phyloP scores from a whole-genome alignment of 2,797 vertebrate species.

The Sebastes paucispinis region DNA sequence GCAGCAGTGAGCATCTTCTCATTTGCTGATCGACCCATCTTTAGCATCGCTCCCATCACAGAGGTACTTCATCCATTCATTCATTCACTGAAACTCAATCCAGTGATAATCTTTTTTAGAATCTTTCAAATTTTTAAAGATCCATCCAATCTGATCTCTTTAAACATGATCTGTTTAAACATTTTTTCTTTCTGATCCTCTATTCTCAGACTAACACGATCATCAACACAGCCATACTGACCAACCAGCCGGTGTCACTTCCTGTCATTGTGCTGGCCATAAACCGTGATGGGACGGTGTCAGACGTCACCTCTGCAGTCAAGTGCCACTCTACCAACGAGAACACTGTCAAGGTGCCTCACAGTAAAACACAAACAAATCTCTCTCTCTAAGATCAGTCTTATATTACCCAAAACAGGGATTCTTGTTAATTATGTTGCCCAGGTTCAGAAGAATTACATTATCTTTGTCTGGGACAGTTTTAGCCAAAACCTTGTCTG shows the following conservation, averaged over 20 bases:
- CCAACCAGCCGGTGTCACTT: conserved; percentile 71
- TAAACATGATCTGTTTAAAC: background rate
- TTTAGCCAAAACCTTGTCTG: background rate
- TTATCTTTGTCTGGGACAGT: background rate
- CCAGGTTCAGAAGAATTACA: background rate
- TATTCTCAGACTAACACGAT: conserved; percentile 72
- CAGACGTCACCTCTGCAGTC: conserved; percentile 78
- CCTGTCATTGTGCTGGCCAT: conserved; percentile 74
- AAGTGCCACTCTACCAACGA: conserved; percentile 75
- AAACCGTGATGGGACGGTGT: conserved; percentile 67
- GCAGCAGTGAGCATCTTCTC: conserved; percentile 70
- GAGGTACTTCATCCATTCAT: conserved; percentile 59
- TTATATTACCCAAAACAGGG: background rate
- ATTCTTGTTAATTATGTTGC: background rate
- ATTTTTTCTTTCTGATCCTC: background rate
- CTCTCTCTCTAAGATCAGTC: background rate
- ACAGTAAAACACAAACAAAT: background rate
- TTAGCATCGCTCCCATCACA: conserved; percentile 75
- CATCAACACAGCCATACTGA: conserved; percentile 83
- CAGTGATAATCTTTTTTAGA: background rate
- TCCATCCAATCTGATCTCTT: background rate
- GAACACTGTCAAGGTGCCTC: conserved; percentile 74
- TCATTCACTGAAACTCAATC: background rate
- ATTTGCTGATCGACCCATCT: conserved; percentile 75
- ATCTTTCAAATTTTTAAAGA: background rate